phyloP scores from a whole-genome alignment of 2,888 invertebrate species.

The Protophormia terraenovae region DNA sequence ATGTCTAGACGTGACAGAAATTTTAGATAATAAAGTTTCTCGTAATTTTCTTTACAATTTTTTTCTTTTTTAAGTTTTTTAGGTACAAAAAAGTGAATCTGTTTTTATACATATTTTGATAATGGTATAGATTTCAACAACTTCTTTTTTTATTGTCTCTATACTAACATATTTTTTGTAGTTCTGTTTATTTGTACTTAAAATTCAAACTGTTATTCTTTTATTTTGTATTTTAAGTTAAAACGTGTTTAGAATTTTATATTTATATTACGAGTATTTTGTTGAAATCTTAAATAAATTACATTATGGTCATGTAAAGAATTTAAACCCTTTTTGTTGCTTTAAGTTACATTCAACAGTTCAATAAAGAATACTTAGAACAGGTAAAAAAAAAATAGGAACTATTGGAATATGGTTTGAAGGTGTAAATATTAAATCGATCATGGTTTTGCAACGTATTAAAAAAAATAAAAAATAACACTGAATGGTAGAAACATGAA shows the following conservation, averaged over 20 bases:
- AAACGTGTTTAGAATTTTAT: constrained; percentile 69
- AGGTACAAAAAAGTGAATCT: constrained; percentile 33
- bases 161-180: background rate
- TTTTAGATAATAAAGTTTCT: constrained; percentile 73
- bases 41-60: background rate
- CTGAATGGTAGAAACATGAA: too few relatives aligned
- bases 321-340: background rate
- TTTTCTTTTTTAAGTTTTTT: background rate
- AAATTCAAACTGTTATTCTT: constrained; percentile 50
- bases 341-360: background rate
- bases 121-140: constrained; percentile 53
- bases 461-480: too few relatives aligned
- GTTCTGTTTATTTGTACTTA: constrained; percentile 29
- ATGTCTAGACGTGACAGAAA: constrained; percentile 81
- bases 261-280: constrained; percentile 57
- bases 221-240: constrained; percentile 2
- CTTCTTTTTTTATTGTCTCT: constrained; percentile 41
- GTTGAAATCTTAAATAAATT: constrained; percentile 71
- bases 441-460: too few relatives aligned
- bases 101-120: constrained; percentile 46
- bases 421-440: too few relatives aligned
- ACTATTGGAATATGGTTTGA: too few relatives aligned
- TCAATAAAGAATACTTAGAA: background rate
- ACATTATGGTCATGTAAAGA: constrained; percentile 68
- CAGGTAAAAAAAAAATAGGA: too few relatives aligned